phyloP scores from a whole-genome alignment of 2,113 vertebrate species.

The Calonectris borealis region DNA sequence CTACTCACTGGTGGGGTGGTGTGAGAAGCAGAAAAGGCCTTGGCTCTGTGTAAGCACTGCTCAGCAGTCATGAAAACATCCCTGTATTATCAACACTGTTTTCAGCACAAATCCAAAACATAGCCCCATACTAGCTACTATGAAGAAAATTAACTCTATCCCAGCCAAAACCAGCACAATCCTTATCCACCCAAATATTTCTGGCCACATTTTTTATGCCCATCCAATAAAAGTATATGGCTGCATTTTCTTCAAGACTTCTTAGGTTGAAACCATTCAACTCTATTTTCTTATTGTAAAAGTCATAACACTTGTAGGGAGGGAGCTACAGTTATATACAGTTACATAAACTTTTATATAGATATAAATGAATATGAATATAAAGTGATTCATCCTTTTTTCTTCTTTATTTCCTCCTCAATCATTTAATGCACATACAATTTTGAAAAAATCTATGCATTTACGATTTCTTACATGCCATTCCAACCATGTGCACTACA shows the following conservation, averaged over 20 bases:
- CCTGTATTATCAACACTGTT: too few relatives aligned
- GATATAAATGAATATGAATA: neutral
- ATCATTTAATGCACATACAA: neutral
- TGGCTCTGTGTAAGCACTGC: too few relatives aligned
- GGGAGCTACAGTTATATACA: neutral
- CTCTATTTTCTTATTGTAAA: neutral
- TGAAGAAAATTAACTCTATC: too few relatives aligned
- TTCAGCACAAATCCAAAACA: too few relatives aligned
- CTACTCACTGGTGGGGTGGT: too few relatives aligned
- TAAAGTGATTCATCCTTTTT: neutral
- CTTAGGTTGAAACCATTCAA: neutral
- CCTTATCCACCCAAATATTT: neutral
- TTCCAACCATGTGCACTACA: neutral
- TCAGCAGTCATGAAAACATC: too few relatives aligned
- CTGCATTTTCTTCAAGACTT: neutral
- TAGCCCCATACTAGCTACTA: too few relatives aligned
- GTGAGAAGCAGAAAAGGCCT: too few relatives aligned
- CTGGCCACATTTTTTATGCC: neutral
- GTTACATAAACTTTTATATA: neutral
- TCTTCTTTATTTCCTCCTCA: neutral
- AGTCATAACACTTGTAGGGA: neutral
- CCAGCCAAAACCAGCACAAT: too few relatives aligned
- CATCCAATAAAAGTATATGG: neutral
- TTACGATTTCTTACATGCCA: neutral
- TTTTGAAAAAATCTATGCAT: neutral